Conservation (phyloP, 2,888 invertebrate species). For the Venusia cambrica region DNA sequence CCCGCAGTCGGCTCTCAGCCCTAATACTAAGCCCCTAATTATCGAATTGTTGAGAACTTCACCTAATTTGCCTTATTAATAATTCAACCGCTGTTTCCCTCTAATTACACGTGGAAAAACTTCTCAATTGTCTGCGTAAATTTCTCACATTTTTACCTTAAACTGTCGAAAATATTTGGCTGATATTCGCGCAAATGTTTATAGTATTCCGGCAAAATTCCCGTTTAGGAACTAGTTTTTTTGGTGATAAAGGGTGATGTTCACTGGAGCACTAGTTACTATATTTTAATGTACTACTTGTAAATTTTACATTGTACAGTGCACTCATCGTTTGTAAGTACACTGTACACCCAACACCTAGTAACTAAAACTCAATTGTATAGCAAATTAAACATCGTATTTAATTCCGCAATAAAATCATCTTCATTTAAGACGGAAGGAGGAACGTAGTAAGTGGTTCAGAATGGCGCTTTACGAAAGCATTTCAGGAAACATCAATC, state of each 20-base stretch:
- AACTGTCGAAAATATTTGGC: conserved; percentile 25
- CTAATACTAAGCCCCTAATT: conserved; percentile 26
- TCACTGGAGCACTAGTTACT: conserved; percentile 7
- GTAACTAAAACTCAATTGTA: too few relatives aligned
- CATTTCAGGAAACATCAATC: too few relatives aligned
- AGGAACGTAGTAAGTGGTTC: too few relatives aligned
- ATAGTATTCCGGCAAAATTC: conserved; percentile 18
- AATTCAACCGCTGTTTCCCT: conserved; percentile 24
- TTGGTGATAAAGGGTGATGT: conserved; percentile 5
- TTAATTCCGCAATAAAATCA: too few relatives aligned
- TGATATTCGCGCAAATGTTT: conserved; percentile 20
- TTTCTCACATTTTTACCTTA: conserved; percentile 34
- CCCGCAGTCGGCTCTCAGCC: too few relatives aligned
- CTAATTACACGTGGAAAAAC: conserved; percentile 30
- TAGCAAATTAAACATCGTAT: too few relatives aligned
- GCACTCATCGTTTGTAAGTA: too few relatives aligned
- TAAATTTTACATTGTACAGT: too few relatives aligned
- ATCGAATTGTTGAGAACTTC: conserved; percentile 23
- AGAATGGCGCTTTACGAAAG: too few relatives aligned
- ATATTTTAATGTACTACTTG: too few relatives aligned
- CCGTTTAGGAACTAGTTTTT: conserved; percentile 10
- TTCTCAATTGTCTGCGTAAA: conserved; percentile 33
- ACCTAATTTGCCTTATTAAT: conserved; percentile 30
- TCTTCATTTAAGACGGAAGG: too few relatives aligned
- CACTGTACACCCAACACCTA: too few relatives aligned